Base-by-base conservation (phyloP, 1,140 invertebrate genomes). In the Solen grandis region DNA sequence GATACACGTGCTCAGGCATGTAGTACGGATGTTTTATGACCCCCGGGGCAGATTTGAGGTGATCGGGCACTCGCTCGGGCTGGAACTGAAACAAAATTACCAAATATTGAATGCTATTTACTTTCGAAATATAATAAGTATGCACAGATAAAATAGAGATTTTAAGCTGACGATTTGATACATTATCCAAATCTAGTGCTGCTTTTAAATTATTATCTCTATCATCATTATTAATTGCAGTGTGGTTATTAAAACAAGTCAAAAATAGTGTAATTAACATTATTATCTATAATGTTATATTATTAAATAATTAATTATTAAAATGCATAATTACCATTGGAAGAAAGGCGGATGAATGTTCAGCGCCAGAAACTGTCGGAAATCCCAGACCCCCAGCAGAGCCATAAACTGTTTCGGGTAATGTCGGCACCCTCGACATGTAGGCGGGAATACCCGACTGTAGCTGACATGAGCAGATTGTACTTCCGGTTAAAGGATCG, bases 381-480 rank as follows among this genome's bases (percentile, higher is more conserved):
- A 46, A 46, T 46, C 41, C 41, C 41, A 46, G 8, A 19, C 19
- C 19, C 8, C 8, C 19, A 19, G 8, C 19, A 10, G 41, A 46
- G 19, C 41, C 41, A 35, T 66, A 68, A 35, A 55, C 19, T 8
- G 62, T 77, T 33, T 78, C 75, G 25, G 75, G 75, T 2, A 78
- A 38, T 33, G 63, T 68, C 33, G 63, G 75, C 8, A 78, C 63
- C 0, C 63, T 38, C 0, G 75, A 57, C 1, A 78, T 36, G 38
- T 78, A 78, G 8, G 63, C 65, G 31, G 75, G 65, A 14, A 78
- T 54, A 25, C 63, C 63, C 0, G 75, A 29, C 22, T 78, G 63
- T 10, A 78, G 75, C 54, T 78, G 63, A 55, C 75, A 78, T 19
- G 75, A 78, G 52, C 75, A 78, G 13, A 78, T 29, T 19, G 65